Base-by-base conservation (phyloP, 2,797 vertebrate genomes). In the Choloepus didactylus region DNA sequence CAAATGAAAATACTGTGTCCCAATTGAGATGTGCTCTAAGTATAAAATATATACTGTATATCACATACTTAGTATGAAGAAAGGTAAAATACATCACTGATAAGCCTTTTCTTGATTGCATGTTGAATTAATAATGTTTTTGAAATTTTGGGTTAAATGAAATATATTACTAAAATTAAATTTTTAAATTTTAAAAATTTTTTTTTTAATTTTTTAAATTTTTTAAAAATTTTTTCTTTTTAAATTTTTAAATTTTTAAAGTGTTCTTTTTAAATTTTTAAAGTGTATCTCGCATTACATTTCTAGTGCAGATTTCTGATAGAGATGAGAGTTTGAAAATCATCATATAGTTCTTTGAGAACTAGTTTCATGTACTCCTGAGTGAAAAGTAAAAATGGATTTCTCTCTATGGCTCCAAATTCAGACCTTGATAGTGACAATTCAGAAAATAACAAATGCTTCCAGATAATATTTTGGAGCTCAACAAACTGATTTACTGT, bases 131-230 rank as follows among this genome's bases (percentile, higher is more conserved):
- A 80, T 51, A 90, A 46, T 59, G 81, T 76, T 56, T 15, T 83
- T 92, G 15, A 27, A 51, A 80, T 73, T 46, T 66, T 38, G 5
- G 1, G 16, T 76, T 72, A 90, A 92, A 77, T 56, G 41, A 94
- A 70, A n/a, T 51, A 82, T 62, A 35, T 70, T 35, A n/a, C 3
- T 67, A 87, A 92, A 91, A 90, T 88, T 85, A 75, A 81, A 38
- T 49, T 94, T 35, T n/a, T n/a, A n/a, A n/a, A n/a, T n/a, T n/a
- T n/a, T n/a, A n/a, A n/a, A n/a, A n/a, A n/a, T n/a, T n/a, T n/a
- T n/a, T n/a, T n/a, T n/a, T n/a, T n/a, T n/a, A n/a, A n/a, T n/a
- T n/a, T n/a, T n/a, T n/a, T n/a, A n/a, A n/a, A n/a, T n/a, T n/a
- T n/a, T n/a, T n/a, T n/a, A n/a, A n/a, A n/a, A n/a, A n/a, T n/a